Evolutionary conservation across 1,140 invertebrate genomes (phyloP).

Genomic region (Diprion similis): DNA sequence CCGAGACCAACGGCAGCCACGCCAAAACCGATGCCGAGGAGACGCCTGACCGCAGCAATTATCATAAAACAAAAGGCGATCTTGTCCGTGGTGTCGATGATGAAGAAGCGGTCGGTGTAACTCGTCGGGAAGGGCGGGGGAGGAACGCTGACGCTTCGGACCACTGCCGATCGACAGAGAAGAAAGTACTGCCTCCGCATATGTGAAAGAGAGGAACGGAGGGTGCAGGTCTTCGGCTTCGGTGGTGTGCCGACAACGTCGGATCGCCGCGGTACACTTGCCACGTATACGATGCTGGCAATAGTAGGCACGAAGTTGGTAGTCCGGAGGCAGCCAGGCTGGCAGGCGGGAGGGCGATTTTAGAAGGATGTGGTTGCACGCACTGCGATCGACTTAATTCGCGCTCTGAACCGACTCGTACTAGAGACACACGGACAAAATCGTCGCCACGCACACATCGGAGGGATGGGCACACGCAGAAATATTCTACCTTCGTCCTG

Average conservation of each 20-base stretch:
- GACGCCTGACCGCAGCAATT: conserved; percentile 38
- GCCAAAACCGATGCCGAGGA: no score
- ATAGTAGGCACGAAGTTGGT: no score
- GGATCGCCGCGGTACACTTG: no score
- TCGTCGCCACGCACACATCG: conserved; percentile 23
- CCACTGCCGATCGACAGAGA: neutral
- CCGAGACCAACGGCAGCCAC: no score
- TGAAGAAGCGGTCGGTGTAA: conserved; percentile 53
- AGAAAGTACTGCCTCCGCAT: neutral
- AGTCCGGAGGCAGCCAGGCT: no score
- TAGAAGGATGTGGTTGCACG: conserved; percentile 60
- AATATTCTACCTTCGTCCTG: conserved; percentile 33
- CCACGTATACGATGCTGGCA: no score
- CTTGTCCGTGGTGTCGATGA: conserved; percentile 51
- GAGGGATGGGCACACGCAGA: conserved; percentile 17
- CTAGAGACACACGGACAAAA: conserved; percentile 13
- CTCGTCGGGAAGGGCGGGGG: conserved; percentile 32
- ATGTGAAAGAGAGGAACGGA: conserved; percentile 15
- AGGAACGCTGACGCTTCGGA: conserved; percentile 27
- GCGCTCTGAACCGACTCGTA: conserved; percentile 44
- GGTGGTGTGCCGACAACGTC: no score
- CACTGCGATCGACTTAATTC: conserved; percentile 61
- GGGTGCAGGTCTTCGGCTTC: neutral
- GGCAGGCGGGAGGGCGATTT: conserved; percentile 30
- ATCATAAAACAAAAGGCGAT: conserved; percentile 61